These are phyloP conservation scores for Coelinius sp. DNA, from an alignment of 2,888 invertebrate species.

Conservation along the genomic window DNA sequence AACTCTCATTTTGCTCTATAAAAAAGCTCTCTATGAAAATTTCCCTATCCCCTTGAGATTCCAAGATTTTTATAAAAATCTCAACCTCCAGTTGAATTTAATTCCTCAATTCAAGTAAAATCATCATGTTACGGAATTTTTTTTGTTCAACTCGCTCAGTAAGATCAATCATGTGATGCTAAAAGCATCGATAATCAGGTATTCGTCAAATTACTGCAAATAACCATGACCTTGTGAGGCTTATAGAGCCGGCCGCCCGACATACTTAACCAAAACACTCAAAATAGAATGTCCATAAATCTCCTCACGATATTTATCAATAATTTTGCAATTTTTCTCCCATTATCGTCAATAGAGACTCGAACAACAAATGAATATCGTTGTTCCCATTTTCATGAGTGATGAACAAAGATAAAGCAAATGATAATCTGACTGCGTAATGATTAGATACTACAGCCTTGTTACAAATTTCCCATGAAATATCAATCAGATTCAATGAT, in stretches of 20 bases:
- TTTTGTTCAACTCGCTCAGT: no score
- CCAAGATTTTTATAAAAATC: no score
- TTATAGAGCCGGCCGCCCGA: background rate
- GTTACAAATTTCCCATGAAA: background rate
- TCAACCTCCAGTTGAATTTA: no score
- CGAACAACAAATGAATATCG: background rate
- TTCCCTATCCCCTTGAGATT: no score
- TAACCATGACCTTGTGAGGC: background rate
- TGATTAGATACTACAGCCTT: constrained; percentile 45
- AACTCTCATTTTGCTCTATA: no score
- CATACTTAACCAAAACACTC: background rate
- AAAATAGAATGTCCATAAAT: background rate
- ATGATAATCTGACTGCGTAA: constrained; percentile 44
- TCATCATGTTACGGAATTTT: no score
- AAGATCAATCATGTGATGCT: background rate
- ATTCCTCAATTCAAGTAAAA: no score
- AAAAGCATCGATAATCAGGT: background rate
- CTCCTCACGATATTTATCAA: background rate
- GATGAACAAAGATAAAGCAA: background rate
- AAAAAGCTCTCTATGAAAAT: no score
- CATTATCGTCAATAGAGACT: background rate
- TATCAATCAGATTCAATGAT: background rate
- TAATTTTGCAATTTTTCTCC: background rate
- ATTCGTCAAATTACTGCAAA: background rate
- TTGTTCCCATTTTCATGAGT: background rate